These are phyloP conservation scores for Zosterops japonicus DNA, from an alignment of 2,113 vertebrate species.

Conservation along the genomic window DNA sequence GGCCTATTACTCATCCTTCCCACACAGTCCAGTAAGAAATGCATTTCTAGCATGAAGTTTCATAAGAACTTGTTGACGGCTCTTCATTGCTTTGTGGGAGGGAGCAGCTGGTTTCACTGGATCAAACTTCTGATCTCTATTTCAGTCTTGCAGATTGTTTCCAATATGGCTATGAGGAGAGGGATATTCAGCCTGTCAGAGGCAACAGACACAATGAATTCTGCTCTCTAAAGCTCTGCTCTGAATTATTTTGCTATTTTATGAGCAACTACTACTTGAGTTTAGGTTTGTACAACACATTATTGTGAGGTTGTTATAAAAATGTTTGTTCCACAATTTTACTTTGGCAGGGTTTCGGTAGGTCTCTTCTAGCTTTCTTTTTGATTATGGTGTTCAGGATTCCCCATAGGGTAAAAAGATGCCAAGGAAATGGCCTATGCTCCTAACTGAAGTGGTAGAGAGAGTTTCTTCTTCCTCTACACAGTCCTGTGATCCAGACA, in stretches of 20 bases:
- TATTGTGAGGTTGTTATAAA: background rate
- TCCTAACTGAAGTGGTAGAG: background rate
- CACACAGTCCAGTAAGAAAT: background rate
- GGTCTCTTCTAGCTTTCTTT: background rate
- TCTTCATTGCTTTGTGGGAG: background rate
- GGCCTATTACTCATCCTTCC: conserved; percentile 1
- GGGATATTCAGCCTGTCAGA: background rate
- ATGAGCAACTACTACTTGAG: background rate
- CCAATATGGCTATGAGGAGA: background rate
- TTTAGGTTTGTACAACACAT: background rate
- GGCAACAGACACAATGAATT: background rate
- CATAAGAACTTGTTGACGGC: background rate
- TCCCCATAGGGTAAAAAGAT: background rate
- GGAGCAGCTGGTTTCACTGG: background rate
- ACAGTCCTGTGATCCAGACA: background rate
- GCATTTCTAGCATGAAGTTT: background rate
- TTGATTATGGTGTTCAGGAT: background rate
- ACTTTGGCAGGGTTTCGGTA: background rate
- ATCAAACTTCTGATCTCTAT: background rate
- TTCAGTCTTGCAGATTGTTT: background rate
- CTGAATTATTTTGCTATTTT: background rate
- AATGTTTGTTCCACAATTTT: background rate
- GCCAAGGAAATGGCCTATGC: background rate
- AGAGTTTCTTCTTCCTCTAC: background rate
- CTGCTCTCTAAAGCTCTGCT: background rate